Evolutionary conservation across 2,888 invertebrate species (phyloP), one percentile per base, ranked within the genome.

Genomic region (Drosophila dives): DNA sequence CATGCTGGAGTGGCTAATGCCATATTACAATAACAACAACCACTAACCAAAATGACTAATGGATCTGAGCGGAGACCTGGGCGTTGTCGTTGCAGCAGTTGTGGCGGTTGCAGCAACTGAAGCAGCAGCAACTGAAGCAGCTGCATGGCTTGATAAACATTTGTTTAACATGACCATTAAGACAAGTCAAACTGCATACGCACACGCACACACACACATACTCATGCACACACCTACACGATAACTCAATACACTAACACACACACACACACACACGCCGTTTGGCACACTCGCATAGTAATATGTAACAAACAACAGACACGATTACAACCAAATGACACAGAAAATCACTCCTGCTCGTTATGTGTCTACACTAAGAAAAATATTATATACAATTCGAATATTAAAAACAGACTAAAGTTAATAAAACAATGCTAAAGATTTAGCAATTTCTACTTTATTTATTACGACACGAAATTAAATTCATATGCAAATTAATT

Each of bases 81-180:
- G 67, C 64, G 82, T 58, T 45, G 49, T 66, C 53, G 53, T 65
- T 63, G 65, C 55, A 23, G 23, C 61, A 54, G 50, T 60, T 64
- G 55, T 55, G 45, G 40, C 58, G 45, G 45, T 12, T 38, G 45
- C 51, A 70, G 56, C 53, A 45, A 49, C 55, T 51, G 38, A 58
- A 60, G 50, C 56, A 50, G 36, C 56, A 49, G 40, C 60, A 53
- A 34, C 11, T 29, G 45, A 42, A 70, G 56, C 53, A 83, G 82
- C 89, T 88, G 90, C 88, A 90, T 86, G 90, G 88, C 90, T 86
- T 88, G 85, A 83, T 83, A 91, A 90, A 90, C 90, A 90, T 89
- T 90, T 90, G 90, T 84, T 90, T 83, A 89, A 90, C 90, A 91
- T 91, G 91, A 87, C 90, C 91, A 90, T 90, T 91, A 90, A 86